Conservation (phyloP, 2,797 vertebrate genomes). For the Pantherophis alleghaniensis region DNA sequence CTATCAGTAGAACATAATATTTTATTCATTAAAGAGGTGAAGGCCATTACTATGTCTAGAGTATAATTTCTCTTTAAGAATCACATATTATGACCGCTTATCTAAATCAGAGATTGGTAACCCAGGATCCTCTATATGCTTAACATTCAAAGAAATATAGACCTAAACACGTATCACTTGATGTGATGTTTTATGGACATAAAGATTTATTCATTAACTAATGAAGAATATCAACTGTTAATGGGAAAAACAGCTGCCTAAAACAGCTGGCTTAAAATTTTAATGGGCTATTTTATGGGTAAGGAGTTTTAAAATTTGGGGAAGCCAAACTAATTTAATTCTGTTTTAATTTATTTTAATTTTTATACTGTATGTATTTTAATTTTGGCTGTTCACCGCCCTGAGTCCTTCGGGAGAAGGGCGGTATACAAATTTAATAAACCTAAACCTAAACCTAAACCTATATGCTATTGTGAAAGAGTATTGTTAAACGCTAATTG, state of each 20-base stretch:
- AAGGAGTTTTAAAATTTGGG: too few species aligned
- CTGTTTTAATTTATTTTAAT: too few species aligned
- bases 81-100: background rate
- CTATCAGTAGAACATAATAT: background rate
- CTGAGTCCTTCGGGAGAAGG: too few species aligned
- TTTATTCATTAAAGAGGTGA: background rate
- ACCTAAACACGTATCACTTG: background rate
- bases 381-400: too few species aligned
- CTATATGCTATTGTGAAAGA: background rate
- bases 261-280: too few species aligned
- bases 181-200: background rate
- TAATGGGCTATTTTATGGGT: too few species aligned
- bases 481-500: background rate
- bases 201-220: background rate
- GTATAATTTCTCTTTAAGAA: background rate
- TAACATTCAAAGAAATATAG: background rate
- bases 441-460: too few species aligned
- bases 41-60: background rate
- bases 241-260: background rate
- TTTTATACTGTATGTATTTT: too few species aligned
- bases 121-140: background rate
- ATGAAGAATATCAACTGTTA: background rate
- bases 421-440: too few species aligned
- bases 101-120: background rate
- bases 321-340: too few species aligned